These are phyloP conservation scores for Protonibea diacanthus DNA, from an alignment of 2,797 vertebrate species.

Conservation along the genomic window DNA sequence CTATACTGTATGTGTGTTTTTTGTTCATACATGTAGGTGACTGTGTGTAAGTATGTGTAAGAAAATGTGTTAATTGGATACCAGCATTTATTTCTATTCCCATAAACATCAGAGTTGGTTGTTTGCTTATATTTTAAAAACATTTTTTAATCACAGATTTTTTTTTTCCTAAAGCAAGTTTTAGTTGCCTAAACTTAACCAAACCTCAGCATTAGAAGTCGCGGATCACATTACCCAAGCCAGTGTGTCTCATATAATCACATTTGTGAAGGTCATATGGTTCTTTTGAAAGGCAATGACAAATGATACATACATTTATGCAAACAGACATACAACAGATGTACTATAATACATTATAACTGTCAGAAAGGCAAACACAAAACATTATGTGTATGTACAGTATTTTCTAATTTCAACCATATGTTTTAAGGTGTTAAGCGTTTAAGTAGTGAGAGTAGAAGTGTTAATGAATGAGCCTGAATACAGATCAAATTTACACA, in stretches of 20 bases:
- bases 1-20: background rate
- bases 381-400: too few relatives aligned
- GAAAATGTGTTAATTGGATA: background rate
- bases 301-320: background rate
- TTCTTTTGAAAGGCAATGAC: background rate
- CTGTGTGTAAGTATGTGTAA: constrained; percentile 1
- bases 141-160: background rate
- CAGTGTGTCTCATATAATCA: background rate
- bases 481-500: constrained; percentile 5
- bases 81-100: background rate
- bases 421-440: background rate
- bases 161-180: background rate
- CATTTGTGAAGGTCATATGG: background rate
- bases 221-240: too few relatives aligned
- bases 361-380: background rate
- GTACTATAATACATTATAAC: background rate
- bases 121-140: background rate
- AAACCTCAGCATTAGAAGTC: background rate
- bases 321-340: background rate
- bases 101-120: background rate
- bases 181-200: too few relatives aligned
- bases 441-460: background rate
- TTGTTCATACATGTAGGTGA: background rate
- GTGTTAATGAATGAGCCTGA: constrained; percentile 12
- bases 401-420: too few relatives aligned